Evolutionary conservation across 2,888 invertebrate species (phyloP), one percentile per base, ranked within the genome.

Genomic region (Chorisops tibialis): DNA sequence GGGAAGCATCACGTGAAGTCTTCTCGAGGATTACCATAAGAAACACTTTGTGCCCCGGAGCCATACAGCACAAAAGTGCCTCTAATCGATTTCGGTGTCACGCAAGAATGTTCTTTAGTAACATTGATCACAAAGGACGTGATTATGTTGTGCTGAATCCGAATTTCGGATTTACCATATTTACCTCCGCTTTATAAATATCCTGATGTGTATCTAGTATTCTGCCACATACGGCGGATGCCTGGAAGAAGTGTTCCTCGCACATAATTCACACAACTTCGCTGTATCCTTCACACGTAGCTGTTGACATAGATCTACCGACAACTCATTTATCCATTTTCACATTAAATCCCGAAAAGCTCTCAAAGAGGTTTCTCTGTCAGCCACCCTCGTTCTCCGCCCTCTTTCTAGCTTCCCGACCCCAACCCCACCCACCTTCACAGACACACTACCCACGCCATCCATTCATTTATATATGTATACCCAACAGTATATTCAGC

Each of bases 261-360:
- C 51, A 52, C n/a, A 38, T 38, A 38, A 38, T 52, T 52, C 51
- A 16, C 39, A 52, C 51, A 52, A 38, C 51, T 52, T 52, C 38
- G 30, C 30, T 30, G 9, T 30, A 30, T 30, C 30, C 30, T 30
- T 30, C 30, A 30, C 30, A 30, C 38, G 51, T 62, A 58, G 56
- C 58, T 62, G 61, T 61, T 62, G 58, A 62, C 54, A 54, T 48
- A 54, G 49, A 58, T 50, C 43, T 47, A 59, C 51, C 63, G 54
- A 60, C 63, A 60, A 63, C 63, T 63, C 63, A 63, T 63, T 63
- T 63, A 63, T 63, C 63, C 63, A 63, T 60, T 63, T 63, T 63
- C 60, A 48, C 60, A 63, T 63, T 63, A 63, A 60, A 63, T 63
- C 63, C 63, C 43, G 47, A 63, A 63, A 63, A 59, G 52, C 58